phyloP scores from a whole-genome alignment of 2,113 vertebrate species.

The Herpailurus yagouaroundi region DNA sequence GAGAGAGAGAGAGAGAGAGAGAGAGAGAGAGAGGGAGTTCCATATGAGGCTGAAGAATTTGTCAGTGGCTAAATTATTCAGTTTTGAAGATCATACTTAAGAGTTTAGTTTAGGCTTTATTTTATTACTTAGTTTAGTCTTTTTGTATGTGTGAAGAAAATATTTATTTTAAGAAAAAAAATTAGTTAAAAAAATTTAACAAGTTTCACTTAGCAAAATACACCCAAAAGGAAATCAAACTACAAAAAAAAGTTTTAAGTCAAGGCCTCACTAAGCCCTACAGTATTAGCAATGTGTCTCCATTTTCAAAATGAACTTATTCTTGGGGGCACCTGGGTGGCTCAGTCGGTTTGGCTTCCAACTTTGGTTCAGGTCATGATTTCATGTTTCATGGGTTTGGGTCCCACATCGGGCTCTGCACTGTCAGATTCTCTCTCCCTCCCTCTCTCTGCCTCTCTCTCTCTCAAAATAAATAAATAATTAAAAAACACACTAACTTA shows the following conservation, averaged over 20 bases:
- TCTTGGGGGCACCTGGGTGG: too few species aligned
- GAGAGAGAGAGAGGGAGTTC: neutral
- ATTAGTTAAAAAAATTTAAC: constrained; percentile 77
- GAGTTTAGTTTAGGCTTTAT: neutral
- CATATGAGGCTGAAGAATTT: neutral
- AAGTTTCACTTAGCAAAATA: constrained; percentile 80
- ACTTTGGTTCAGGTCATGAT: too few species aligned
- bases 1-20: too few species aligned
- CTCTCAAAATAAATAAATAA: too few species aligned
- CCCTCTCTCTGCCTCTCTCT: too few species aligned
- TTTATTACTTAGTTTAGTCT: too few species aligned
- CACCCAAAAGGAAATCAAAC: constrained; percentile 78
- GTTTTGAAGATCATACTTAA: neutral
- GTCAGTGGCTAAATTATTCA: neutral
- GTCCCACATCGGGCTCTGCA: too few species aligned
- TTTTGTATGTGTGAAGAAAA: too few species aligned
- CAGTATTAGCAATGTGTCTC: constrained; percentile 80
- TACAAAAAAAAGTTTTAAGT: constrained; percentile 80
- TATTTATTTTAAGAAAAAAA: constrained; percentile 81
- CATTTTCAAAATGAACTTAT: constrained; percentile 71
- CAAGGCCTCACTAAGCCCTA: constrained; percentile 80
- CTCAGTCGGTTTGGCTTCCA: too few species aligned
- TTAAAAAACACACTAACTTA: constrained; percentile 4
- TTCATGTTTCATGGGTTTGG: too few species aligned
- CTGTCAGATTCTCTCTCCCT: too few species aligned